phyloP scores from a whole-genome alignment of 2,888 invertebrate species.

The Pinctada fucata region DNA sequence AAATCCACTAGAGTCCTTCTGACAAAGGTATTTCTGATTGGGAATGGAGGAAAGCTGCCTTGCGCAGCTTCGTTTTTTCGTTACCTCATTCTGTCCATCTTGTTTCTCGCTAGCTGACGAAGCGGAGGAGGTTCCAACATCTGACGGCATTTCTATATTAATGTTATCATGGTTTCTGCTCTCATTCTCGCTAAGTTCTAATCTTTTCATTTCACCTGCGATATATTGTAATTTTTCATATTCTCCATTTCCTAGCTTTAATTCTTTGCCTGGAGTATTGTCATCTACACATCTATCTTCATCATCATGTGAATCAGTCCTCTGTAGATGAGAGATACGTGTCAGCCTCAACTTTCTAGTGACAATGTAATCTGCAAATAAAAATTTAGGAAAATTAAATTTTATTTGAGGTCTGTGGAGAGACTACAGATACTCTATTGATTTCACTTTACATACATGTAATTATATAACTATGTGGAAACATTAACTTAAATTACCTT shows the following conservation, averaged over 20 bases:
- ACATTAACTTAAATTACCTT: too few species aligned
- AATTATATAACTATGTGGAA: too few species aligned
- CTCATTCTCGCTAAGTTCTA: not conserved
- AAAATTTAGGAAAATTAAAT: too few species aligned
- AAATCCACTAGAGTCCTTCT: constrained; percentile 30
- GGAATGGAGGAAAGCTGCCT: constrained; percentile 39
- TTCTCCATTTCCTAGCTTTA: not conserved
- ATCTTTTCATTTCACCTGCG: not conserved
- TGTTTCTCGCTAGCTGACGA: not conserved
- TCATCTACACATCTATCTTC: too few species aligned
- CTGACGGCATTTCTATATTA: not conserved
- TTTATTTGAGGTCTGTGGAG: too few species aligned
- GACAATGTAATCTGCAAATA: too few species aligned
- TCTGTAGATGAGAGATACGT: too few species aligned
- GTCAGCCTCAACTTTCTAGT: too few species aligned
- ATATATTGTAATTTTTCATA: not conserved
- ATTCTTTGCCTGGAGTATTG: too few species aligned
- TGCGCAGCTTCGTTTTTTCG: constrained; percentile 30
- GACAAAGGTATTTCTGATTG: constrained; percentile 36
- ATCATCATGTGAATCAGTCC: too few species aligned
- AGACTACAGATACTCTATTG: too few species aligned
- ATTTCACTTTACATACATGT: too few species aligned
- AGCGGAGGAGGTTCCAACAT: not conserved
- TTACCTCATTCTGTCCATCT: constrained; percentile 12
- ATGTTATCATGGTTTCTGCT: not conserved